Percentiles rank a stretch among this genome's conserved stretches.
phyloP scores from a whole-genome alignment of 2,888 invertebrate species.

The Fabriciana adippe region DNA sequence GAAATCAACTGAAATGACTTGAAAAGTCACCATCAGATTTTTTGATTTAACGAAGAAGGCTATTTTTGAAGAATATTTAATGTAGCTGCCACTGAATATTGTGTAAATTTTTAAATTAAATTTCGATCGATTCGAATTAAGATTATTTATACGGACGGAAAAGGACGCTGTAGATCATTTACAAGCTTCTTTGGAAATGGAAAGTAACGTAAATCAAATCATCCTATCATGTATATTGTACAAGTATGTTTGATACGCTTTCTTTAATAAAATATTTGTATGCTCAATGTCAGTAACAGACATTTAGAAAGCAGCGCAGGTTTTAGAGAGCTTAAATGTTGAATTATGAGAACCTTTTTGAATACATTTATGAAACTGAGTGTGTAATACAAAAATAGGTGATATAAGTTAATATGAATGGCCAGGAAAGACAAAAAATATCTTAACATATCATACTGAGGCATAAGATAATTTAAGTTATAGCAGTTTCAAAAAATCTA shows the following conservation, averaged over 20 bases:
- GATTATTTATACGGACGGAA: too few species aligned
- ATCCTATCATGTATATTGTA: too few species aligned
- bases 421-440: neutral
- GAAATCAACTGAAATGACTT: slow-evolving; percentile 11
- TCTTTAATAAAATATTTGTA: neutral
- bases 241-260: too few species aligned
- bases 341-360: slow-evolving; percentile 10
- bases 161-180: too few species aligned
- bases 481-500: too few species aligned
- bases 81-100: neutral
- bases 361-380: neutral
- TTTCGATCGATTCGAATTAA: too few species aligned
- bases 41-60: neutral
- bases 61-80: neutral
- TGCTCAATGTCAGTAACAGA: neutral
- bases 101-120: neutral
- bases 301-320: slow-evolving; percentile 1
- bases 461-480: too few species aligned
- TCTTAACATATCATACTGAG: too few species aligned
- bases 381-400: neutral
- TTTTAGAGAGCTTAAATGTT: neutral
- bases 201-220: too few species aligned
- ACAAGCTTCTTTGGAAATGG: too few species aligned
- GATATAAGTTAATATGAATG: slow-evolving; percentile 8
- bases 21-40: neutral